A percentile compares a stretch with the other conserved stretches of the same genome.
Evolutionary conservation across 2,113 vertebrate species (phyloP).

Genomic region (Cisticola juncidis): DNA sequence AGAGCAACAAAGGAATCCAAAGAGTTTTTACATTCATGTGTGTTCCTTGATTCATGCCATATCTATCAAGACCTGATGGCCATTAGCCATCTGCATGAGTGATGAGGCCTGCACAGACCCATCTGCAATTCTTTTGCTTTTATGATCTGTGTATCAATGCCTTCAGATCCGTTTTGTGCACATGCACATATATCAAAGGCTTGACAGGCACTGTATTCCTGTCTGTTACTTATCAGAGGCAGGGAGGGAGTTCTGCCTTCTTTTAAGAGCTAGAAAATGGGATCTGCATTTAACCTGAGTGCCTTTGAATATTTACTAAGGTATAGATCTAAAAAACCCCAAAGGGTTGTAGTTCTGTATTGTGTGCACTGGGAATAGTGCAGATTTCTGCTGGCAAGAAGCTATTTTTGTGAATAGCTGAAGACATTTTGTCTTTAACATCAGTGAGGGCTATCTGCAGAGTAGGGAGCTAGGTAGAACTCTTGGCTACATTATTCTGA

Average conservation of each 20-base stretch:
- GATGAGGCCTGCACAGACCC: neutral
- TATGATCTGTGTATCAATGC: neutral
- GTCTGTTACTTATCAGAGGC: neutral
- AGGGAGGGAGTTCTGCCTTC: neutral
- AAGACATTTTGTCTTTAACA: neutral
- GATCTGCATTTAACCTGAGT: neutral
- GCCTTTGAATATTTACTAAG: constrained; percentile 26
- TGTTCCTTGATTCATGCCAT: neutral
- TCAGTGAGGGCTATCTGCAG: neutral
- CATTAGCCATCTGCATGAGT: neutral
- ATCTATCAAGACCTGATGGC: neutral
- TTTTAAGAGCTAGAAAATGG: constrained; percentile 3
- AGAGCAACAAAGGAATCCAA: neutral
- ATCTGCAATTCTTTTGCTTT: neutral
- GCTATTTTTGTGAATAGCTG: neutral
- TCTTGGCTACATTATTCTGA: neutral
- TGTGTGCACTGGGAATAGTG: neutral
- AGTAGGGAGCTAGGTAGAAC: neutral
- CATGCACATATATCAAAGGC: neutral
- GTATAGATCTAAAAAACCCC: neutral
- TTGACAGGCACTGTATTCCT: neutral
- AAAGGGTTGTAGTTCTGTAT: neutral
- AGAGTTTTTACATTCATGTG: neutral
- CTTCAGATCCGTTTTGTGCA: neutral
- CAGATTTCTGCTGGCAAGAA: neutral